Evolutionary conservation across 2,888 invertebrate species (phyloP).

Genomic region (Andrena trimmerana): DNA sequence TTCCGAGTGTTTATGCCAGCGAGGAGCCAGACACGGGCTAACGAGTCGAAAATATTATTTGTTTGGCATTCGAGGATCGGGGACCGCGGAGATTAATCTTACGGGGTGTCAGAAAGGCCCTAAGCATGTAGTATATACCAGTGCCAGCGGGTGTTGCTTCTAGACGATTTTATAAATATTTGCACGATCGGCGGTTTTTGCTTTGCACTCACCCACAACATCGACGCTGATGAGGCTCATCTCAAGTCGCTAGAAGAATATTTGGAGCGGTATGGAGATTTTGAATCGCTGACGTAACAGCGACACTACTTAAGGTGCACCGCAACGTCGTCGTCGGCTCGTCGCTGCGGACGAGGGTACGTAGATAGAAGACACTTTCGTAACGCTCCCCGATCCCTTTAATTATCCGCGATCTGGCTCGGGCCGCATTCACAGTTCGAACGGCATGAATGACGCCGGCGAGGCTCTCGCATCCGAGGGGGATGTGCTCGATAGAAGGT

Average conservation of each 20-base stretch:
- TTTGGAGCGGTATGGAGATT: slow-evolving; percentile 35
- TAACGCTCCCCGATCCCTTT: slow-evolving; percentile 36
- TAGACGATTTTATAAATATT: no score
- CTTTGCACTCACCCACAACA: background rate
- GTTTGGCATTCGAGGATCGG: background rate
- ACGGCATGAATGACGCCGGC: slow-evolving; percentile 30
- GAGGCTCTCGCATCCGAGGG: background rate
- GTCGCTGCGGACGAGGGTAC: background rate
- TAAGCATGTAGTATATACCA: background rate
- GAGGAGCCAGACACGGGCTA: background rate
- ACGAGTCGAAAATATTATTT: background rate
- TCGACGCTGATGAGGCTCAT: background rate
- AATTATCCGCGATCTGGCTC: slow-evolving; percentile 43
- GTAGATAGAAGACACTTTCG: slow-evolving; percentile 25
- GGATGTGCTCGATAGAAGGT: background rate
- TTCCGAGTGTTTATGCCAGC: slow-evolving; percentile 26
- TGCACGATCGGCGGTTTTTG: no score
- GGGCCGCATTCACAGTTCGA: slow-evolving; percentile 22
- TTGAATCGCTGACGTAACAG: slow-evolving; percentile 24
- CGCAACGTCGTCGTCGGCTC: background rate
- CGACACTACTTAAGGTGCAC: background rate
- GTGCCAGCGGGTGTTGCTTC: no score
- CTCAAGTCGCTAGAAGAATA: background rate
- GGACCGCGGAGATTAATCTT: background rate
- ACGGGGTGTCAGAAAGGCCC: background rate